These are phyloP conservation scores for Epizoanthus ramosus DNA, from an alignment of 92 coral and sea anemone genomes.

Conservation along the genomic window DNA sequence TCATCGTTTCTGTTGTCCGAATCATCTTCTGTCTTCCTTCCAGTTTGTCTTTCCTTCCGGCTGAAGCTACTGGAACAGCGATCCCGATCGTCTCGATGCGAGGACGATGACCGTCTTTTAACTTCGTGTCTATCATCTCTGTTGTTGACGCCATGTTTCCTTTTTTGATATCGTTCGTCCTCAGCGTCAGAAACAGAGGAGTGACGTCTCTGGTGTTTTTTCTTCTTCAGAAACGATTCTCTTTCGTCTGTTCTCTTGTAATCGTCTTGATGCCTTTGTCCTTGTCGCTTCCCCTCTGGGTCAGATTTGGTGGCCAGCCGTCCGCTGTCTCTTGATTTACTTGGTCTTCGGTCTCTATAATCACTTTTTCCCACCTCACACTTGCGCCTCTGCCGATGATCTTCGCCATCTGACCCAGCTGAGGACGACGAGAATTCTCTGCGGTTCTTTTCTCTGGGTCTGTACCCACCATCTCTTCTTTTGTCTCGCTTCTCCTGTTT, in stretches of 20 bases:
- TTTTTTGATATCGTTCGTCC: background rate
- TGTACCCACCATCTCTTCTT: background rate
- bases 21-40: background rate
- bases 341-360: background rate
- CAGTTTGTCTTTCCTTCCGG: background rate
- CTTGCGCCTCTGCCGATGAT: background rate
- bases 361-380: background rate
- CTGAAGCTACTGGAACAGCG: background rate
- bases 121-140: conserved; percentile 1
- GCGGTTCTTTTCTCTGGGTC: background rate
- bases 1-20: background rate
- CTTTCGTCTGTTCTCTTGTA: conserved; percentile 1
- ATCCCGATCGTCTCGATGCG: background rate
- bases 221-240: background rate
- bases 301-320: background rate
- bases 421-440: background rate
- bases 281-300: background rate
- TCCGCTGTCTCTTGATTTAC: conserved; percentile 3
- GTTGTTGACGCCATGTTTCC: background rate
- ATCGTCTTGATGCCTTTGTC: background rate
- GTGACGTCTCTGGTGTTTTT: background rate
- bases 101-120: background rate
- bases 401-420: background rate
- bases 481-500: background rate
- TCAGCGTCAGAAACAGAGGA: background rate